Percentiles rank a stretch among this genome's conserved stretches.
Evolutionary conservation across 1,140 invertebrate genomes (phyloP).

Genomic region (Streblospio benedicti): DNA sequence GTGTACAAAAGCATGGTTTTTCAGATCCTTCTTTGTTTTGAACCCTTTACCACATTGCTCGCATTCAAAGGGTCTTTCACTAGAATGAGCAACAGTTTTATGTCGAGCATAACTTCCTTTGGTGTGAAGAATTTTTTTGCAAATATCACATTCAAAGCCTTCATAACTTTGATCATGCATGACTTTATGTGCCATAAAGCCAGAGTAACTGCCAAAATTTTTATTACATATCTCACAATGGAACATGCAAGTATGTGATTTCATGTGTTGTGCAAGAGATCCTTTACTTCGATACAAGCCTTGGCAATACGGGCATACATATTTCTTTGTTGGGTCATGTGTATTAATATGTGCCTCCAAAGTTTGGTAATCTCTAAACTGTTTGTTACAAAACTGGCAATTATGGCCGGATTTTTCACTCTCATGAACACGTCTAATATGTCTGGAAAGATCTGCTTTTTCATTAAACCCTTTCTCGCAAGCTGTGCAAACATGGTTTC

Average conservation of each 20-base stretch:
- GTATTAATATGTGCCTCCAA: no score
- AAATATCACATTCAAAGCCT: slow-evolving; percentile 12
- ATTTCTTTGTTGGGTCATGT: no score
- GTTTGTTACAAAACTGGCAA: no score
- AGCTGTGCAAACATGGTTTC: slow-evolving; percentile 23
- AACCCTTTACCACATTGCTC: slow-evolving; percentile 9
- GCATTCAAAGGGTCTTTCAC: slow-evolving; percentile 5
- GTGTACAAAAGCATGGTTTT: slow-evolving; percentile 14
- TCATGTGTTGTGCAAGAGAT: slow-evolving; percentile 14
- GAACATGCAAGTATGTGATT: slow-evolving; percentile 10
- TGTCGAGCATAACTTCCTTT: slow-evolving; percentile 11
- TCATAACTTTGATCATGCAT: slow-evolving; percentile 16
- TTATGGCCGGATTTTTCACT: no score
- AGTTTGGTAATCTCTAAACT: no score
- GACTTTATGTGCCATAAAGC: slow-evolving; percentile 18
- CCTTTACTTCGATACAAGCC: slow-evolving; percentile 4
- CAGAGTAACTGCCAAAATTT: slow-evolving; percentile 18
- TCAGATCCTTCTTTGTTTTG: slow-evolving; percentile 16
- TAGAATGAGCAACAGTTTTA: slow-evolving; percentile 2
- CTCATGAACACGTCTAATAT: slow-evolving; percentile 9
- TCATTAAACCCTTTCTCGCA: slow-evolving; percentile 62
- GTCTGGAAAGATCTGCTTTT: slow-evolving; percentile 6
- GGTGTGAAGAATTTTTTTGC: slow-evolving; percentile 6
- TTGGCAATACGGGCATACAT: no score
- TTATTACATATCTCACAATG: slow-evolving; percentile 17